Evolutionary conservation across 2,113 vertebrate species (phyloP), one percentile per base, ranked within the genome.

Genomic region (Myiozetetes cayanensis): DNA sequence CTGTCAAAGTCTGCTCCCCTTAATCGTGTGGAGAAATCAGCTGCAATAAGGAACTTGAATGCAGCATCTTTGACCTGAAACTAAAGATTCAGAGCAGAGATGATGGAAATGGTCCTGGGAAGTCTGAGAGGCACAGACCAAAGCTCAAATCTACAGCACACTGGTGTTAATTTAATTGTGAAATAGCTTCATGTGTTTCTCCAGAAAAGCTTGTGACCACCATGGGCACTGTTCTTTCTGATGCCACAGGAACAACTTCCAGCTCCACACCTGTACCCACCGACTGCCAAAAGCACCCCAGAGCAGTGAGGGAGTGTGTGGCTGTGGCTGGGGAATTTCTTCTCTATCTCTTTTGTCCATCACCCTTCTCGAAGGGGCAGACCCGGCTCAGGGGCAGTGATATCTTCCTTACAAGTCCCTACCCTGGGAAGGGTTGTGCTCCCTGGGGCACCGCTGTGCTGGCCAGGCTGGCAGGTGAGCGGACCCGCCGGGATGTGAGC

Each of bases 251-350:
- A 79, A 33, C 31, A n/a, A 22, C 39, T 59, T 41, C 56, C 2
- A 2, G 33, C 31, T 67, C 52, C 3, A 1, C 47, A 43, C 47
- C 56, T 46, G 1, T 12, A 28, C 25, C 35, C 43, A 43, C n/a
- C 35, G 7, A 6, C 10, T 59, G 61, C 74, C 44, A 17, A 1
- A 23, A 18, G 9, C 7, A 5, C 14, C 73, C 3, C 31, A 14
- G 44, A 30, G 67, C 53, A 4, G 7, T 0, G 65, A 24, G 4
- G 55, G 41, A 53, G 20, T 0, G 21, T 0, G 0, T 19, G 75
- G 35, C 79, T 52, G 35, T 33, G 58, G 6, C 24, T 12, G 1
- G 21, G 33, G 61, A 58, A 17, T 1, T 1, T 10, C 16, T 3
- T 2, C 24, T 10, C 1, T 3, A 2, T 11, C 46, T 27, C 56